Evolutionary conservation across 1,140 invertebrate genomes (phyloP).

Genomic region (Luehdorfia chinensis): DNA sequence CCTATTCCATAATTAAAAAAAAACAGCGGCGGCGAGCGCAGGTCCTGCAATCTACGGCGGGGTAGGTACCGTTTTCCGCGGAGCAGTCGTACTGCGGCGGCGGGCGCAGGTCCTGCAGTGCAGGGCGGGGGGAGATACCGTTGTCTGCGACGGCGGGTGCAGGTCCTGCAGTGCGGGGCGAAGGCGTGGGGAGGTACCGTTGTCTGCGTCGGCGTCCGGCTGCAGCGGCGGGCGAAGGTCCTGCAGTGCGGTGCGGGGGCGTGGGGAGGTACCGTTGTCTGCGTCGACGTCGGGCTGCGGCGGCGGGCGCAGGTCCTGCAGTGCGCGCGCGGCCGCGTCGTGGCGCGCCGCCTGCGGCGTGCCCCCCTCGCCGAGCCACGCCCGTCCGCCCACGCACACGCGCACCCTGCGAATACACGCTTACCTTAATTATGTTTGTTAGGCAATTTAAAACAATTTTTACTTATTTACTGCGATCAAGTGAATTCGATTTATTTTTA

Average conservation of each 20-base stretch:
- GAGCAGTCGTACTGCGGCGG: no score
- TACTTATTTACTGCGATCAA: no score
- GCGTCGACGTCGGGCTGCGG: slow-evolving; percentile 16
- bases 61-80: no score
- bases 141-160: slow-evolving; percentile 14
- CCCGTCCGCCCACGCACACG: slow-evolving; percentile 87
- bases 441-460: no score
- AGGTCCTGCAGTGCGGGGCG: no score
- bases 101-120: no score
- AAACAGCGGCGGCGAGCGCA: no score
- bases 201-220: slow-evolving; percentile 16
- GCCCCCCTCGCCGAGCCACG: slow-evolving; percentile 91
- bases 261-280: slow-evolving; percentile 19
- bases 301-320: slow-evolving; percentile 81
- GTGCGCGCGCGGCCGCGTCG: slow-evolving; percentile 89
- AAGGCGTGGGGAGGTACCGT: slow-evolving; percentile 16
- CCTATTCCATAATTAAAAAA: no score
- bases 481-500: no score
- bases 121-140: slow-evolving; percentile 19
- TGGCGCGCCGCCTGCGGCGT: slow-evolving; percentile 94
- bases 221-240: slow-evolving; percentile 76
- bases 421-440: no score
- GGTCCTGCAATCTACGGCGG: no score
- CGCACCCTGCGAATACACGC: no score
- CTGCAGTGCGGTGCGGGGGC: slow-evolving; percentile 83